Evolutionary conservation across 2,888 invertebrate genomes (phyloP), one percentile per base, ranked within the genome.

Genomic region (Formica aserva): DNA sequence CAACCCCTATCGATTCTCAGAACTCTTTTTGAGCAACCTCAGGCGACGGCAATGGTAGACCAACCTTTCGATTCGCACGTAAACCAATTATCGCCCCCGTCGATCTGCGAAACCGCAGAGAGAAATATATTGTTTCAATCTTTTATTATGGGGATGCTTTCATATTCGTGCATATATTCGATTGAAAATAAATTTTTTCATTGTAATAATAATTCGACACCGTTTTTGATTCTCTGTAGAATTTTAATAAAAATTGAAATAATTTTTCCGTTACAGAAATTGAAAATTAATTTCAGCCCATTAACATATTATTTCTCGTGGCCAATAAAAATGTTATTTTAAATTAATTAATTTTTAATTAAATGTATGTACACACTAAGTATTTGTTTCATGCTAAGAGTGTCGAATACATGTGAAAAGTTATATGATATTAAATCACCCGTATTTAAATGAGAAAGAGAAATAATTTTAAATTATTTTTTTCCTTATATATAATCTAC

Each of bases 41-140:
- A 60, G 26, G 13, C 62, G 72, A 86, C 11, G 1, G 22, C 71
- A 65, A 65, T 76, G 63, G 35, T 74, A 67, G 52, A 75, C 60
- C 83, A 75, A 77, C 29, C 38, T 26, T 22, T 41, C 71, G 66
- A 86, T 82, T 55, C 81, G 32, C 55, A 15, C 48, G 71, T 72
- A 84, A 76, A 87, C 38, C 67, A 65, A 84, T 84, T 74, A 11
- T 22, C 48, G 18, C 11, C 45, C 3, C 38, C 13, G 13, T 18
- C 69, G 35, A 38, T 29, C n/a, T n/a, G n/a, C 8, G 35, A n/a
- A 29, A 71, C 18, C 15, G 22, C 15, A 35, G 45, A 52, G 22
- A 9, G 18, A 32, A 0, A 52, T 52, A n/a, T 6, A 65, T 9
- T 18, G n/a, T 6, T 67, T 11, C 13, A 5, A 32, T 8, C 26